phyloP scores from a whole-genome alignment of 1,140 invertebrate species.

The Micrasema longulum region DNA sequence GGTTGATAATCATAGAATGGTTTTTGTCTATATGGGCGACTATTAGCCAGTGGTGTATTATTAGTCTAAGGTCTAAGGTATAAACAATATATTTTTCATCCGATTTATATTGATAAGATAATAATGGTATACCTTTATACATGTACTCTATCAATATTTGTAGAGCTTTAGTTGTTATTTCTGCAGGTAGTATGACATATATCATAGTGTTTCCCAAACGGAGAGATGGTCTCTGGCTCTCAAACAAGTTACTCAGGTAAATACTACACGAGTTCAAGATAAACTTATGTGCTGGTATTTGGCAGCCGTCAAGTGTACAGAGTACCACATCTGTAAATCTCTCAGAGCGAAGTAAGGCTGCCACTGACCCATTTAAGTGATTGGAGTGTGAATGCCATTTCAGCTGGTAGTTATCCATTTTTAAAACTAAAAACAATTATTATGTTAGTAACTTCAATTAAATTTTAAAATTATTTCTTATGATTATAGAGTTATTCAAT shows the following conservation, averaged over 20 bases:
- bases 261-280: constrained; percentile 84
- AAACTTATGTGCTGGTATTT: constrained; percentile 88
- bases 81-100: not conserved
- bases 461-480: no score
- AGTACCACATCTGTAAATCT: constrained; percentile 88
- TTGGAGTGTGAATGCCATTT: constrained; percentile 88
- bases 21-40: no score
- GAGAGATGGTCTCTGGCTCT: constrained; percentile 67
- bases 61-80: not conserved
- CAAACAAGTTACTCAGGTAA: constrained; percentile 69
- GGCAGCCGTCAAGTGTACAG: constrained; percentile 82
- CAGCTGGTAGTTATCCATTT: constrained; percentile 82
- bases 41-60: no score
- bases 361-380: constrained; percentile 84
- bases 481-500: no score
- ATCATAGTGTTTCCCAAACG: constrained; percentile 70
- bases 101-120: not conserved
- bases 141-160: constrained; percentile 88
- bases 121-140: constrained; percentile 73
- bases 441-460: no score
- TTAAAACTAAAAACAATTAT: no score
- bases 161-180: constrained; percentile 81
- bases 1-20: no score
- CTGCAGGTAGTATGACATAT: constrained; percentile 83
- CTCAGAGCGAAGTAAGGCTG: constrained; percentile 81